Conservation (phyloP, 1,140 invertebrate genomes). For the Drosophila takahashii region DNA sequence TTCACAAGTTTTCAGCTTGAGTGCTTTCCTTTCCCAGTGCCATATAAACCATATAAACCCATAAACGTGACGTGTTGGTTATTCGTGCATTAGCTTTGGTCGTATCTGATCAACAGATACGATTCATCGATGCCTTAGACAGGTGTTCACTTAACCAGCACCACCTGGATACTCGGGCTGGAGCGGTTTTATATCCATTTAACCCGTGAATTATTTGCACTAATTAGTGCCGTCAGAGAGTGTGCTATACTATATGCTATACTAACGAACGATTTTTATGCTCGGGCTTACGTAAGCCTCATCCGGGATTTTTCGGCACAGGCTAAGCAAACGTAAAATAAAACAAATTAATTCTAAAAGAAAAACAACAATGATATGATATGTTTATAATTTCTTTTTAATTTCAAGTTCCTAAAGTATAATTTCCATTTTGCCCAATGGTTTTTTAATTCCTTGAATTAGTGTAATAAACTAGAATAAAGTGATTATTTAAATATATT, state of each 20-base stretch:
- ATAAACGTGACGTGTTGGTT: conserved; percentile 47
- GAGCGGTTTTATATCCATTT: conserved; percentile 21
- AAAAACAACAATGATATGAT: neutral
- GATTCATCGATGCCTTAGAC: conserved; percentile 35
- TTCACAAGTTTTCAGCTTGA: conserved; percentile 36
- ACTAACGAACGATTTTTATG: conserved; percentile 13
- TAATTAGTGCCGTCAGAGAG: conserved; percentile 63
- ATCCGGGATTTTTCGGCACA: conserved; percentile 11
- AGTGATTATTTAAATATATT: too few species aligned
- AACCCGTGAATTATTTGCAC: conserved; percentile 52
- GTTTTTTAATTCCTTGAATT: too few species aligned
- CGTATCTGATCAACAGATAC: conserved; percentile 41
- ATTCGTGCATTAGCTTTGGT: conserved; percentile 27
- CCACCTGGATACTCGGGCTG: conserved; percentile 31
- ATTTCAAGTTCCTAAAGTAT: neutral
- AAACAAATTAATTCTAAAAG: neutral
- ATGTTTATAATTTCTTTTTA: neutral
- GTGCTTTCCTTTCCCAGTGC: conserved; percentile 39
- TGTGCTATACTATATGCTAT: conserved; percentile 19
- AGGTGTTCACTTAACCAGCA: conserved; percentile 53
- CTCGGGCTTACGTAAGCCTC: conserved; percentile 28
- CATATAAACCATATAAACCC: neutral
- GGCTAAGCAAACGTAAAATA: neutral
- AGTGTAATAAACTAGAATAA: too few species aligned
- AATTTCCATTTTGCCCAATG: too few species aligned